Percentiles rank a stretch among this genome's conserved stretches.
Evolutionary conservation across 1,140 invertebrate genomes (phyloP).

Genomic region (Ptiloglossa arizonensis): DNA sequence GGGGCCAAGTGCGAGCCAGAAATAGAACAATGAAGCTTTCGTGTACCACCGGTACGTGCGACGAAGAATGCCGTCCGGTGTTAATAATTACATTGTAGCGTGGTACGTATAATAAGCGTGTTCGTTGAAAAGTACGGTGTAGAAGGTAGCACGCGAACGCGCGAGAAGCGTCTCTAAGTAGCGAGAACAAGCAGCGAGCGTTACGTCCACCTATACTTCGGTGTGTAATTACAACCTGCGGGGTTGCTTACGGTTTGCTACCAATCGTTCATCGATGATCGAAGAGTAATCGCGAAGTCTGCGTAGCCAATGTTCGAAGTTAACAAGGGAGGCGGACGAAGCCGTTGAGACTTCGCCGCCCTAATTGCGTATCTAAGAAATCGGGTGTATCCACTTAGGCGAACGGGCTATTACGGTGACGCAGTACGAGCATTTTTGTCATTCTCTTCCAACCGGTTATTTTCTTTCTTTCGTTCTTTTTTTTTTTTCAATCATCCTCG

Average conservation of each 20-base stretch:
- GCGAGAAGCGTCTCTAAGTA: not conserved
- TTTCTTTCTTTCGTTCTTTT: no score
- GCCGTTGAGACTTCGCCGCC: not conserved
- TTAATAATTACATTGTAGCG: constrained; percentile 51
- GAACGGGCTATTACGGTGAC: not conserved
- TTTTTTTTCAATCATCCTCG: no score
- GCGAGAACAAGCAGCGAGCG: not conserved
- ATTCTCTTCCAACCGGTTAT: no score
- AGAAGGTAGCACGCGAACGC: constrained; percentile 27
- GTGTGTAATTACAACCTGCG: constrained; percentile 23
- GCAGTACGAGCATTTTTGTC: no score
- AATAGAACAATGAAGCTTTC: constrained; percentile 5
- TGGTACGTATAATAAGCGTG: constrained; percentile 37
- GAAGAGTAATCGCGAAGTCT: constrained; percentile 14
- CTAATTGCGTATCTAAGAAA: not conserved
- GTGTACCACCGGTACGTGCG: not conserved
- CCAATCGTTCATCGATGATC: constrained; percentile 28
- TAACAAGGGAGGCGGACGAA: constrained; percentile 12
- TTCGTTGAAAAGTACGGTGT: not conserved
- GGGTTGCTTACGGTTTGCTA: not conserved
- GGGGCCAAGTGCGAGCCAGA: not conserved
- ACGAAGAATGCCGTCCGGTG: constrained; percentile 36
- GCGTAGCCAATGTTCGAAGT: not conserved
- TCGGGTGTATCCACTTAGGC: not conserved
- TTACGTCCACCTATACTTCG: no score